phyloP scores from a whole-genome alignment of 2,888 invertebrate species.

The Sycophila texana region DNA sequence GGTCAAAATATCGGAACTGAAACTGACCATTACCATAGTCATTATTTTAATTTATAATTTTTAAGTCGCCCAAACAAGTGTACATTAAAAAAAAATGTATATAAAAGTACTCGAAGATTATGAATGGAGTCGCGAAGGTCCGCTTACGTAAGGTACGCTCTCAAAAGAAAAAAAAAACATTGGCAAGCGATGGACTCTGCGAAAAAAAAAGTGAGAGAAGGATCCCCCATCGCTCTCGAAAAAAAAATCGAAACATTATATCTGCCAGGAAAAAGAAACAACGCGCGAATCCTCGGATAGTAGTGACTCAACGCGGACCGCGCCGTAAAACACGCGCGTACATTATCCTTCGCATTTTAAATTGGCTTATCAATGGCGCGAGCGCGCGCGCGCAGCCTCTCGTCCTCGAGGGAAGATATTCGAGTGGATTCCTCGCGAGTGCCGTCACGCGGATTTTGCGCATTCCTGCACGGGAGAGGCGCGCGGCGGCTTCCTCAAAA shows the following conservation, averaged over 20 bases:
- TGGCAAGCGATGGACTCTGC: too few relatives aligned
- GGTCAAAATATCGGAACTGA: too few relatives aligned
- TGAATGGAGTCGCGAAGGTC: too few relatives aligned
- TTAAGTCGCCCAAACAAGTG: too few relatives aligned
- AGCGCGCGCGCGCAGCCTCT: constrained; percentile 2
- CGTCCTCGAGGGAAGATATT: constrained; percentile 1
- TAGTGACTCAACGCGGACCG: background rate
- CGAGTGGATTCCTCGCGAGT: constrained; percentile 30
- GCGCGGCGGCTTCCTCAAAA: background rate
- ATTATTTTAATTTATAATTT: too few relatives aligned
- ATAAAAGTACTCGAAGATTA: too few relatives aligned
- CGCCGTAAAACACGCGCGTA: background rate
- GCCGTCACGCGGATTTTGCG: constrained; percentile 31
- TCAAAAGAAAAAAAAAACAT: too few relatives aligned
- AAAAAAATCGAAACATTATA: background rate
- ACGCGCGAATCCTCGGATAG: background rate
- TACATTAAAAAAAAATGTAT: too few relatives aligned
- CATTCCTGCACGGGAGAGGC: background rate
- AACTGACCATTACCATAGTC: too few relatives aligned
- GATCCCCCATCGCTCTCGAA: too few relatives aligned
- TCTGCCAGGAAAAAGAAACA: background rate
- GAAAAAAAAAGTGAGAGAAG: too few relatives aligned
- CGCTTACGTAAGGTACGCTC: too few relatives aligned
- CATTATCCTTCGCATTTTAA: constrained; percentile 44
- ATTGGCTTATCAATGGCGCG: constrained; percentile 40